Conservation (phyloP, 2,888 invertebrate species). For the Smittia aterrima region DNA sequence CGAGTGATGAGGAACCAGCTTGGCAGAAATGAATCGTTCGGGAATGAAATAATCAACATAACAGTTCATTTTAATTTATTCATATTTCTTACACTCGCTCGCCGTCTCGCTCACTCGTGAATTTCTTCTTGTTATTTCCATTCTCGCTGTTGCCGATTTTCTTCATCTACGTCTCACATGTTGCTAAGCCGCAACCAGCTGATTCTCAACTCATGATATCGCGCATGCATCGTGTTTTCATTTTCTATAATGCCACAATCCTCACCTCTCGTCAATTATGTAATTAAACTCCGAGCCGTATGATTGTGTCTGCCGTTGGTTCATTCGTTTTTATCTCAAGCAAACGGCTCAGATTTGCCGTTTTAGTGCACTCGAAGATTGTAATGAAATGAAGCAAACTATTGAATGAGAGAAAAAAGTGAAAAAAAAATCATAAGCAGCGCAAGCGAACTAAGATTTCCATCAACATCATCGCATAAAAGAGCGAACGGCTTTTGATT, state of each 20-base stretch:
- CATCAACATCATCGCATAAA: no score
- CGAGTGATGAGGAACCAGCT: neutral
- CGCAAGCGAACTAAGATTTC: no score
- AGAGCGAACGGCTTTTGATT: no score
- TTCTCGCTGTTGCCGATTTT: neutral
- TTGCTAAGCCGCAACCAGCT: neutral
- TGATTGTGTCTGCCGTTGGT: no score
- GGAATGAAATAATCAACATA: constrained; percentile 8
- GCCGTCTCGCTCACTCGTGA: neutral
- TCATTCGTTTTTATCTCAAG: no score
- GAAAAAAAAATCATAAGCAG: no score
- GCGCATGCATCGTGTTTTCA: neutral
- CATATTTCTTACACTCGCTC: neutral
- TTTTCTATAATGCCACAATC: neutral
- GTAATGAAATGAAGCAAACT: no score
- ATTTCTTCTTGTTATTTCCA: neutral
- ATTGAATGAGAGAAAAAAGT: no score
- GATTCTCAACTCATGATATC: neutral
- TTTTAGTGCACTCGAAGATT: no score
- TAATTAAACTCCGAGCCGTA: neutral
- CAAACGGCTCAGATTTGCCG: no score
- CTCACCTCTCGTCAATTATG: neutral
- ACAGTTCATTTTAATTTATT: constrained; percentile 16
- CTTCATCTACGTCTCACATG: neutral
- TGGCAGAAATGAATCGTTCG: neutral